Evolutionary conservation across 2,113 vertebrate genomes (phyloP).

Genomic region (Glaucidium brasilianum): DNA sequence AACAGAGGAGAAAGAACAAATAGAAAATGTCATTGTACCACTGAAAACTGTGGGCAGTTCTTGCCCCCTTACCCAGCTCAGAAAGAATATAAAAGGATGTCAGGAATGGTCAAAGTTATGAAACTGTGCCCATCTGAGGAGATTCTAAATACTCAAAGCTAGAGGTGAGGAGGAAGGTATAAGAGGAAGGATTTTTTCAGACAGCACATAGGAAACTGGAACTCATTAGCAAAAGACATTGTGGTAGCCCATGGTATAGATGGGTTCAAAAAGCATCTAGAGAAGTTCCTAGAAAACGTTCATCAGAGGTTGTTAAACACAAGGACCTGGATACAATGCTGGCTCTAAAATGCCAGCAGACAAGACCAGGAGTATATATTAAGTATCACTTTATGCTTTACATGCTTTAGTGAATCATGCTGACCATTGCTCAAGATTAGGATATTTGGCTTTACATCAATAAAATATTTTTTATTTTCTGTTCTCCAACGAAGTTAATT

Average conservation of each 20-base stretch:
- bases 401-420: not conserved
- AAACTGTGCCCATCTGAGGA: not conserved
- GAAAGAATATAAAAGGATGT: not conserved
- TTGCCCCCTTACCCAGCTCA: not conserved
- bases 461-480: not conserved
- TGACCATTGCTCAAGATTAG: not conserved
- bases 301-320: not conserved
- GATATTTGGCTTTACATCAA: not conserved
- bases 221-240: not conserved
- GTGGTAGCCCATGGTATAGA: not conserved
- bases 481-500: not conserved
- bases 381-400: not conserved
- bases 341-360: not conserved
- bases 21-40: not conserved
- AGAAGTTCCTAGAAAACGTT: not conserved
- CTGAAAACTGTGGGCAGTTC: not conserved
- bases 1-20: not conserved
- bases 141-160: not conserved
- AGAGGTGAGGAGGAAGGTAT: not conserved
- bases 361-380: not conserved
- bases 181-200: not conserved
- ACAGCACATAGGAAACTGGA: not conserved
- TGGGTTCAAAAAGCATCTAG: not conserved
- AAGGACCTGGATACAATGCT: not conserved
- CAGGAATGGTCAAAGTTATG: not conserved